Conservation (phyloP, 2,113 vertebrate species). For the Barbus barbus region DNA sequence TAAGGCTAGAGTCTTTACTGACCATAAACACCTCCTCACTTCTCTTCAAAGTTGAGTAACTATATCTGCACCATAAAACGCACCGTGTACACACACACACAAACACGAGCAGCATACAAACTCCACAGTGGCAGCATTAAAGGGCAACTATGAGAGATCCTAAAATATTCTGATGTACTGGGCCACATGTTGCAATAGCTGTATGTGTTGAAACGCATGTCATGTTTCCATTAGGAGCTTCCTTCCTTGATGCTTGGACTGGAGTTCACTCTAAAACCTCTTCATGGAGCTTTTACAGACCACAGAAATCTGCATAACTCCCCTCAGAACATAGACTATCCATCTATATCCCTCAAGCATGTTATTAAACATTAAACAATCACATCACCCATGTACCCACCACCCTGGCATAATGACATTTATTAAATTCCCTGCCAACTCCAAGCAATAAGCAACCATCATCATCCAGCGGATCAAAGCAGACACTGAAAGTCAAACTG, state of each 20-base stretch:
- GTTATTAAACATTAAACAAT: conserved; percentile 20
- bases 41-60: conserved; percentile 37
- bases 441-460: not conserved
- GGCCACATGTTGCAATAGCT: conserved; percentile 38
- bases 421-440: conserved; percentile 3
- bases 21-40: conserved; percentile 33
- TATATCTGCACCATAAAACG: conserved; percentile 33
- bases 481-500: conserved; percentile 1
- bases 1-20: conserved; percentile 15
- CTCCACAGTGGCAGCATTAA: conserved; percentile 35
- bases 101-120: not conserved
- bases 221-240: conserved; percentile 23
- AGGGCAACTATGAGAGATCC: conserved; percentile 52
- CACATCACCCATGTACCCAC: not conserved
- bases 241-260: not conserved
- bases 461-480: conserved; percentile 1
- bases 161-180: conserved; percentile 55
- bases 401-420: not conserved
- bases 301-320: not conserved
- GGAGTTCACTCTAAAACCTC: conserved; percentile 1
- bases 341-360: not conserved
- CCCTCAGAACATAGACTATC: not conserved
- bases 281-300: conserved; percentile 6
- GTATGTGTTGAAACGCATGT: conserved; percentile 24
- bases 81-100: too few relatives aligned